Conservation (phyloP, 2,888 invertebrate genomes). For the Zygogramma bicolorata region DNA sequence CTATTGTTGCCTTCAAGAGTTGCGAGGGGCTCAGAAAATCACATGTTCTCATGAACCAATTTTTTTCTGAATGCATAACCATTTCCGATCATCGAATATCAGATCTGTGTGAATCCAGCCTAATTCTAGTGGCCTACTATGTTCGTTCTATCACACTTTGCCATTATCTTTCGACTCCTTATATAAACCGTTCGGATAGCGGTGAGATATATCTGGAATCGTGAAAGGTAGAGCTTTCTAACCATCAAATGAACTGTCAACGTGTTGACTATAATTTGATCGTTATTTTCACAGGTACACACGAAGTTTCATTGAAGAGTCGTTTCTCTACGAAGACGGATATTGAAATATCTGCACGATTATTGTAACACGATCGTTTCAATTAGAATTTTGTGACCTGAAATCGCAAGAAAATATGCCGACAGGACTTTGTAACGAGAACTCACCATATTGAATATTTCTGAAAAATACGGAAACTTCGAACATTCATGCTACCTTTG, state of each 20-base stretch:
- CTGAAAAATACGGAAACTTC: no score
- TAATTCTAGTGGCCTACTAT: no score
- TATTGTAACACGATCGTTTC: background rate
- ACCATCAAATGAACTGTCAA: constrained; percentile 32
- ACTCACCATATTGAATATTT: no score
- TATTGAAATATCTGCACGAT: background rate
- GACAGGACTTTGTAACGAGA: no score
- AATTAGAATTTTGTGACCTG: background rate
- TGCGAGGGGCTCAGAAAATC: no score
- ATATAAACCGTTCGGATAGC: constrained; percentile 22
- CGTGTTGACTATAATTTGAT: constrained; percentile 16
- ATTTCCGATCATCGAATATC: no score
- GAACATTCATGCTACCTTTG: no score
- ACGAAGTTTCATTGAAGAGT: background rate
- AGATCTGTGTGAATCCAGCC: no score
- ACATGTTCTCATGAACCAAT: no score
- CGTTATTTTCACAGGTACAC: constrained; percentile 23
- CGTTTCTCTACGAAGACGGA: background rate
- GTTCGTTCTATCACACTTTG: constrained; percentile 14
- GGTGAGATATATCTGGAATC: constrained; percentile 31
- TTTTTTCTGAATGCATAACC: no score
- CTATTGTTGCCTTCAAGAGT: no score
- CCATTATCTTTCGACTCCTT: constrained; percentile 21
- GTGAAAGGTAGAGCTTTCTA: constrained; percentile 36
- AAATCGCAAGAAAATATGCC: no score